Percentiles rank a stretch among this genome's conserved stretches.
These are phyloP conservation scores for Erinaceus europaeus DNA, from an alignment of 2,113 vertebrate genomes.

Conservation along the genomic window DNA sequence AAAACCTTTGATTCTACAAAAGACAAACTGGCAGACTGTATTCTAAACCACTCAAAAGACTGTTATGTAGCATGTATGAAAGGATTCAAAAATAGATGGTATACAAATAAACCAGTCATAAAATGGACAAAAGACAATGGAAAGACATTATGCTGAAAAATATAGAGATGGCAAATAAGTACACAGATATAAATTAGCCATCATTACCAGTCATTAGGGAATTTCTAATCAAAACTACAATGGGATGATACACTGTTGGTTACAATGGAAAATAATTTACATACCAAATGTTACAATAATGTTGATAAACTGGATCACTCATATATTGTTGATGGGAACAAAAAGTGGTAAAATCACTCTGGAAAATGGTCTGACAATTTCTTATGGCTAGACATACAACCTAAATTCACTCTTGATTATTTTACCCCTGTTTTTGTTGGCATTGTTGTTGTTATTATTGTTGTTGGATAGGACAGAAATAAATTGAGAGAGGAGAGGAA, in stretches of 20 bases:
- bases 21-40: not conserved
- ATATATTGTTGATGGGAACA: not conserved
- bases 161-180: not conserved
- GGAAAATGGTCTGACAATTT: not conserved
- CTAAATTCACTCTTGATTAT: not conserved
- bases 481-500: no score
- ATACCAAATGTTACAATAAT: not conserved
- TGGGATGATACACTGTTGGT: not conserved
- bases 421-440: no score
- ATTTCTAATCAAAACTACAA: not conserved
- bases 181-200: not conserved
- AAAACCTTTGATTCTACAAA: not conserved
- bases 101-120: not conserved
- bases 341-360: not conserved
- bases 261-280: not conserved
- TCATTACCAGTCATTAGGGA: not conserved
- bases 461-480: no score
- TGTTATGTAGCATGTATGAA: not conserved
- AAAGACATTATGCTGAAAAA: not conserved
- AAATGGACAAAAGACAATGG: not conserved
- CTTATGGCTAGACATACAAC: constrained; percentile 1
- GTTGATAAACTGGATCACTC: not conserved
- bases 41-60: not conserved
- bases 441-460: no score
- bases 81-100: not conserved